Conservation (phyloP, 2,888 invertebrate genomes). For the Nebria brevicollis region DNA sequence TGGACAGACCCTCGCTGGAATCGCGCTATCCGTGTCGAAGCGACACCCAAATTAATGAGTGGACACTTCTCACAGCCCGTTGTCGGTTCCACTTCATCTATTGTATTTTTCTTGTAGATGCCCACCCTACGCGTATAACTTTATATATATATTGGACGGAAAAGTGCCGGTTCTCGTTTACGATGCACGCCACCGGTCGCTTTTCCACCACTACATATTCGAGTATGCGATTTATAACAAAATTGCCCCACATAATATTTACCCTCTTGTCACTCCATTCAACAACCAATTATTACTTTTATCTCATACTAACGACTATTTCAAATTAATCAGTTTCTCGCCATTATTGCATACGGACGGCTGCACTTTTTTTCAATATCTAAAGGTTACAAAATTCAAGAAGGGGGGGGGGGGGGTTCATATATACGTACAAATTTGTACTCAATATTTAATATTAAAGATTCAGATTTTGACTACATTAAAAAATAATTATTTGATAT, state of each 20-base stretch:
- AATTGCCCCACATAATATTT: neutral
- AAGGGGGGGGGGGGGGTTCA: too few relatives aligned
- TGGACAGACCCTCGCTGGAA: conserved; percentile 13
- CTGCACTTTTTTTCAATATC: too few relatives aligned
- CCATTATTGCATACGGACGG: too few relatives aligned
- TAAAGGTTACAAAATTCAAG: too few relatives aligned
- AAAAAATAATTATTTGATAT: too few relatives aligned
- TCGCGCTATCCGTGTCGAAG: conserved; percentile 25
- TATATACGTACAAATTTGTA: too few relatives aligned
- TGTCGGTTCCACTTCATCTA: conserved; percentile 47
- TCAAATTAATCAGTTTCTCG: too few relatives aligned
- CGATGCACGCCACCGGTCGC: neutral
- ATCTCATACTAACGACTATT: neutral
- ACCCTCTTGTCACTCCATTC: neutral
- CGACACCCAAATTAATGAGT: conserved; percentile 47
- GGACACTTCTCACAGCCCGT: conserved; percentile 43
- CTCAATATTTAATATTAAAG: too few relatives aligned
- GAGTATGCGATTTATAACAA: neutral
- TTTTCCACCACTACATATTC: neutral
- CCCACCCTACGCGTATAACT: conserved; percentile 32
- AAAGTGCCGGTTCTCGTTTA: neutral
- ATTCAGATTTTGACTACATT: too few relatives aligned
- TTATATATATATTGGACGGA: conserved; percentile 24
- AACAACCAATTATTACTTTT: neutral
- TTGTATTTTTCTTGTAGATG: conserved; percentile 39